Conservation (phyloP, 1,140 invertebrate genomes). For the Drosophila asahinai region DNA sequence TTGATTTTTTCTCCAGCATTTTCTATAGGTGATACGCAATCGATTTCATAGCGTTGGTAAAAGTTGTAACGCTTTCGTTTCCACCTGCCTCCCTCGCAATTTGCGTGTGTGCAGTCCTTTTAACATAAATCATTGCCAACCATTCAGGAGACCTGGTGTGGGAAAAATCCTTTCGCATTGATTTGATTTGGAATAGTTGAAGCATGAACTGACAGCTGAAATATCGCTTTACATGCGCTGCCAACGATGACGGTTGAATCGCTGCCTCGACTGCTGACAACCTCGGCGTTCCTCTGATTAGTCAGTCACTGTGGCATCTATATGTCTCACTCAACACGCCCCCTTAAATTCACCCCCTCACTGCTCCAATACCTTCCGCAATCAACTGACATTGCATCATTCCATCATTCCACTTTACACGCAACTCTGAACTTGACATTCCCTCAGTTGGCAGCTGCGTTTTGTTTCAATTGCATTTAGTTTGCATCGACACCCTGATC, state of each 20-base stretch:
- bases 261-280: conserved; percentile 41
- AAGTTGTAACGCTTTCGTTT: conserved; percentile 35
- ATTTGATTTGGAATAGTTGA: conserved; percentile 81
- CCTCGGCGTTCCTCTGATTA: conserved; percentile 67
- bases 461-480: conserved; percentile 41
- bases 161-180: conserved; percentile 68
- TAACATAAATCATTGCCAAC: conserved; percentile 77
- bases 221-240: conserved; percentile 77
- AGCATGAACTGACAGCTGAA: conserved; percentile 81
- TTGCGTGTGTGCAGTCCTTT: conserved; percentile 58
- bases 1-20: conserved; percentile 13
- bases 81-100: background rate
- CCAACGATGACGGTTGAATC: conserved; percentile 50
- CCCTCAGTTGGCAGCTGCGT: conserved; percentile 31
- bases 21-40: conserved; percentile 42
- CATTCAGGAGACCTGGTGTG: conserved; percentile 11
- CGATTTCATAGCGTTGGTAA: conserved; percentile 45
- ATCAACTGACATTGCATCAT: conserved; percentile 46
- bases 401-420: conserved; percentile 42
- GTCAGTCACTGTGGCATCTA: conserved; percentile 59
- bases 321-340: conserved; percentile 17
- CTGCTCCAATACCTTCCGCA: background rate
- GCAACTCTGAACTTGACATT: conserved; percentile 76
- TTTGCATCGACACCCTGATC: conserved; percentile 29
- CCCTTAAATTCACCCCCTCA: background rate